Evolutionary conservation across 2,888 invertebrate species (phyloP).

Genomic region (Plebejus melissa): DNA sequence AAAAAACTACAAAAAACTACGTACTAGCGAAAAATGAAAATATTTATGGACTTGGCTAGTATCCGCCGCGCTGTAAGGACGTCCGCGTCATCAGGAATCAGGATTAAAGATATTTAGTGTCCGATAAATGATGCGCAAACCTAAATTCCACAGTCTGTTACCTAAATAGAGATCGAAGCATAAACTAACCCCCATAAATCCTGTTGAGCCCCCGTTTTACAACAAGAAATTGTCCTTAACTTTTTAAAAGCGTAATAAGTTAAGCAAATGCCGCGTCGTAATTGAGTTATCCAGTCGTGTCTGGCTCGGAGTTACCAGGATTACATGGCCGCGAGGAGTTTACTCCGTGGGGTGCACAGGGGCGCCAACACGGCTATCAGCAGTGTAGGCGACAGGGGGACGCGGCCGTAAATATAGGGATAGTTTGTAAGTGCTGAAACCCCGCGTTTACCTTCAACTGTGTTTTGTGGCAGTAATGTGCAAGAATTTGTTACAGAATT

Average conservation of each 20-base stretch:
- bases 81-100: too few relatives aligned
- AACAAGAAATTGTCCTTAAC: not conserved
- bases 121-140: not conserved
- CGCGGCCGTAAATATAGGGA: not conserved
- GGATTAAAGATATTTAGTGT: too few relatives aligned
- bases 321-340: conserved; percentile 19
- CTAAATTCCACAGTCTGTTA: not conserved
- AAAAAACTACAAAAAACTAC: not conserved
- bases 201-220: not conserved
- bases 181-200: not conserved
- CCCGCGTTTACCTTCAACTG: not conserved
- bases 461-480: too few relatives aligned
- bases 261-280: conserved; percentile 23
- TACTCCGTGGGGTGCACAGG: conserved; percentile 5
- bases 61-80: not conserved
- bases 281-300: conserved; percentile 18
- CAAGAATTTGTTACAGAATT: too few relatives aligned
- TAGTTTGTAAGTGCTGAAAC: not conserved
- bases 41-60: not conserved
- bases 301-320: conserved; percentile 13
- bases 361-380: not conserved
- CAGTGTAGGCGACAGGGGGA: not conserved
- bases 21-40: not conserved
- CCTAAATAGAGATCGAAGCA: not conserved
- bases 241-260: conserved; percentile 22